These are phyloP conservation scores for Palaemon carinicauda DNA, from an alignment of 1,140 invertebrate species.

Conservation along the genomic window DNA sequence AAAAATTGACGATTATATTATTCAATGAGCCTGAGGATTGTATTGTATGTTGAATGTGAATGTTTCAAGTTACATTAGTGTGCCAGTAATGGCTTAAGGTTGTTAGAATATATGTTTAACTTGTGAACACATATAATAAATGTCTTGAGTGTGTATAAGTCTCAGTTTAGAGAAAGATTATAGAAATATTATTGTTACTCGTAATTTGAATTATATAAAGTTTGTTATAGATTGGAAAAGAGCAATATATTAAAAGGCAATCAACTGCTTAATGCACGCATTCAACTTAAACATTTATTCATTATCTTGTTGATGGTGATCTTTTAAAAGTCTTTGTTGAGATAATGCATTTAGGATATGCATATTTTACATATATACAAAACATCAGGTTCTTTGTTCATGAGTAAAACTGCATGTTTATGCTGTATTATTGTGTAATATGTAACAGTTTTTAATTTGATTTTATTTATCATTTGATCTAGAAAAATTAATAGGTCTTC, in stretches of 20 bases:
- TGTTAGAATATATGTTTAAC: slow-evolving; percentile 17
- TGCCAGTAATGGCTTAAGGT: slow-evolving; percentile 16
- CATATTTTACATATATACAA: too few relatives aligned
- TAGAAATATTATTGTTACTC: not conserved
- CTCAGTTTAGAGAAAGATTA: slow-evolving; percentile 16
- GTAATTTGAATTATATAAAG: not conserved
- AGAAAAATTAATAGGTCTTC: too few relatives aligned
- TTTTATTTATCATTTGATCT: too few relatives aligned
- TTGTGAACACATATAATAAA: slow-evolving; percentile 25
- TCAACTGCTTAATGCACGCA: not conserved
- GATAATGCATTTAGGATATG: too few relatives aligned
- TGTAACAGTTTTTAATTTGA: too few relatives aligned
- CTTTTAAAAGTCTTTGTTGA: too few relatives aligned
- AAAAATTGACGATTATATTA: slow-evolving; percentile 1
- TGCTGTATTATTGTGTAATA: too few relatives aligned
- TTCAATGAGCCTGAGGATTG: not conserved
- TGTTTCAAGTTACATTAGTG: slow-evolving; percentile 27
- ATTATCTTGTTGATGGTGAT: not conserved
- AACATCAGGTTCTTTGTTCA: too few relatives aligned
- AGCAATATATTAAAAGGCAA: slow-evolving; percentile 11
- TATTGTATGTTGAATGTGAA: slow-evolving; percentile 32
- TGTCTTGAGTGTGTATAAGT: slow-evolving; percentile 18
- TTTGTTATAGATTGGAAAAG: not conserved
- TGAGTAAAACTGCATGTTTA: too few relatives aligned
- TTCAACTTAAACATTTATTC: not conserved